Evolutionary conservation across 1,140 invertebrate species (phyloP), one percentile per base, ranked within the genome.

Genomic region (Drosophila dunni): DNA sequence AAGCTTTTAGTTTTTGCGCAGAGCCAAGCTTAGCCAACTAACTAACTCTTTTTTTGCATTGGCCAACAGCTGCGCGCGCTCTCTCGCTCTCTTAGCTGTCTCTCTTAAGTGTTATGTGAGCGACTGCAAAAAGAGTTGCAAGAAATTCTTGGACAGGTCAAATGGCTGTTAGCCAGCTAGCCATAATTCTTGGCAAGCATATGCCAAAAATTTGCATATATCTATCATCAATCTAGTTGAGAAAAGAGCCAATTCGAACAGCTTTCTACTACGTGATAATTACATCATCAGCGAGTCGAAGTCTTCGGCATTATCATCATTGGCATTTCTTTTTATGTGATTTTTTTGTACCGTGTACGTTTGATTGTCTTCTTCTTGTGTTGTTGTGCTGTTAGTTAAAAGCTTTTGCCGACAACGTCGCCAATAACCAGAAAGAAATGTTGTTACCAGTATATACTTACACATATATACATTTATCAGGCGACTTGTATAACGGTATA

Each of bases 261-360:
- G 83, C 83, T 88, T 88, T 88, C 83, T 89, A 77, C 83, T 79
- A 74, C 58, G 50, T 71, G 65, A 71, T 89, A 88, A 89, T 88
- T 88, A 88, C 83, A 88, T 88, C 83, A 88, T 83, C 83, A 62
- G 24, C 58, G 58, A 24, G 38, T 44, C 29, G 44, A 33, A 40
- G 20, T 46, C 58, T 36, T 51, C 60, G 10, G 15, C n/a, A 34
- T 61, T 29, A 57, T 66, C 51, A 46, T 57, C 53, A 61, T 46
- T 17, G 60, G 51, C 65, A 60, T 79, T 67, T 75, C 45, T 51
- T 75, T 29, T 29, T 29, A 5, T 36, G 57, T 45, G 45, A 34
- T 53, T 76, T 73, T 78, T 54, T 54, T 34, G 53, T 13, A 56
- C 50, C 29, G 50, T 34, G 50, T 75, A 20, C 38, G 48, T 58